A percentile compares a stretch with the other conserved stretches of the same genome.
These are phyloP conservation scores for Sarcophaga carnaria DNA, from an alignment of 2,888 invertebrate species.

Conservation along the genomic window DNA sequence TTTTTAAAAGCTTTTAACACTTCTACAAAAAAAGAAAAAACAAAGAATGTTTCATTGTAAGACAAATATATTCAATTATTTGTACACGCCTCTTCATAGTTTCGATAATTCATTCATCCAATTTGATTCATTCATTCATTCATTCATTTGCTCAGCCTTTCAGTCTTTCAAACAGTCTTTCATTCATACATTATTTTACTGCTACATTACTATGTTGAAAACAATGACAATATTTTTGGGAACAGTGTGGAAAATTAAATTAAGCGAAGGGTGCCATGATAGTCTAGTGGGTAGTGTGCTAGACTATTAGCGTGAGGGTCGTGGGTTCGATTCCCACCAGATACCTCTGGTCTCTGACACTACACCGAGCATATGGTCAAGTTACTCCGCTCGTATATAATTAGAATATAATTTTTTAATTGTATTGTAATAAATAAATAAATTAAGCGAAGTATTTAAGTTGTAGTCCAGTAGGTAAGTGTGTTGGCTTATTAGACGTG, in stretches of 20 bases:
- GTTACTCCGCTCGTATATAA: too few relatives aligned
- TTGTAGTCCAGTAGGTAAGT: too few relatives aligned
- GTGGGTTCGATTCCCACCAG: too few relatives aligned
- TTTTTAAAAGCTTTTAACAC: not conserved
- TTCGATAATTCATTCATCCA: conserved; percentile 33
- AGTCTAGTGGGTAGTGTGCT: too few relatives aligned
- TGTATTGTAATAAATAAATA: too few relatives aligned
- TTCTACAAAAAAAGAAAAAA: conserved; percentile 20
- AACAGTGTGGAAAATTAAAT: not conserved
- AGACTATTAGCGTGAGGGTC: too few relatives aligned
- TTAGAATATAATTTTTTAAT: too few relatives aligned
- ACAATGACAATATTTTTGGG: conserved; percentile 39
- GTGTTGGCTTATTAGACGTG: too few relatives aligned
- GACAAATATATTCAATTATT: conserved; percentile 56
- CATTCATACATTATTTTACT: conserved; percentile 20
- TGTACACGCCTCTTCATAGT: conserved; percentile 49
- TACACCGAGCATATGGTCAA: too few relatives aligned
- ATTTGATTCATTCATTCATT: conserved; percentile 17
- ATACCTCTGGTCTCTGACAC: too few relatives aligned
- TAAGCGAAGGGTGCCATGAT: not conserved
- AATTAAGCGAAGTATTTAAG: not conserved
- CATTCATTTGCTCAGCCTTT: conserved; percentile 1
- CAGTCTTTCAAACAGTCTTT: conserved; percentile 20
- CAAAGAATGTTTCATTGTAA: conserved; percentile 12
- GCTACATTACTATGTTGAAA: conserved; percentile 19